Percentiles rank a stretch among this genome's conserved stretches.
Evolutionary conservation across 2,797 vertebrate genomes (phyloP).

Genomic region (Podarcis lilfordi): DNA sequence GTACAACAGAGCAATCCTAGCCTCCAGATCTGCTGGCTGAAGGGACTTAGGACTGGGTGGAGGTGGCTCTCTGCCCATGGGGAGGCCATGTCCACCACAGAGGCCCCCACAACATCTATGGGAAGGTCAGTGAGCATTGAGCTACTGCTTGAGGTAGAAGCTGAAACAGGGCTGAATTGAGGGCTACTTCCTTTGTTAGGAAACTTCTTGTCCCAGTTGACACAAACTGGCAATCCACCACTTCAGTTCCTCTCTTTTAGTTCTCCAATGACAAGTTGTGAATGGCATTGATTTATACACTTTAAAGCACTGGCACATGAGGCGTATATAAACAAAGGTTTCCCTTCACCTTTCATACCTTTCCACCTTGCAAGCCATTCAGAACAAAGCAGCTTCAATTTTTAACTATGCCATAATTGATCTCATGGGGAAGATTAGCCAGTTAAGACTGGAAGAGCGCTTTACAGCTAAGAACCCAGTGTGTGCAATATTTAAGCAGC

Average conservation of each 20-base stretch:
- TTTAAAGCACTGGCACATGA: neutral
- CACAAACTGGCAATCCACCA: neutral
- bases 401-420: constrained; percentile 21
- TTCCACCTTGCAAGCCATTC: neutral
- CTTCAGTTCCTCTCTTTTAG: neutral
- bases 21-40: too few species aligned
- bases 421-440: constrained; percentile 8
- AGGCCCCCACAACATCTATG: too few species aligned
- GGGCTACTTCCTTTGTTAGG: neutral
- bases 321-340: neutral
- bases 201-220: neutral
- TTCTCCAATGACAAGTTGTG: neutral
- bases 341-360: neutral
- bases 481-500: neutral
- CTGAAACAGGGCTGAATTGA: neutral
- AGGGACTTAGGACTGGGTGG: too few species aligned
- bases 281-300: neutral
- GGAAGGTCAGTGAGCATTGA: too few species aligned
- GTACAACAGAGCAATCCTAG: too few species aligned
- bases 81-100: too few species aligned
- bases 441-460: neutral
- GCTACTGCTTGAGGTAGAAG: too few species aligned
- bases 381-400: constrained; percentile 1
- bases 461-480: constrained; percentile 8
- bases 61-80: too few species aligned